These are phyloP conservation scores for Hyphantria cunea DNA, from an alignment of 1,140 invertebrate genomes.

Conservation along the genomic window DNA sequence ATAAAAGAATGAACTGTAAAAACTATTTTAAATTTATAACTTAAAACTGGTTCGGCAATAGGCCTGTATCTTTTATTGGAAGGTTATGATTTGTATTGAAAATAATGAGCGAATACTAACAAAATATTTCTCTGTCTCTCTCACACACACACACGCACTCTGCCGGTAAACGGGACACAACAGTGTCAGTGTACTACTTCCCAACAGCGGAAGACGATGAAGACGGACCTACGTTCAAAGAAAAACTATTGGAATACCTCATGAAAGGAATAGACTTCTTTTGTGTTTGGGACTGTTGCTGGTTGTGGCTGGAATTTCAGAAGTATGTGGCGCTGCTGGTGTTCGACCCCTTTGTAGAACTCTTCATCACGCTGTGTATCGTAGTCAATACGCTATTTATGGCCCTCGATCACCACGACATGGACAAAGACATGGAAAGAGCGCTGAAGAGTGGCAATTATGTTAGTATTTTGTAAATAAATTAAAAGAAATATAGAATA, in stretches of 20 bases:
- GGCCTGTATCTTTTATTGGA: constrained; percentile 41
- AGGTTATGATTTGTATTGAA: constrained; percentile 34
- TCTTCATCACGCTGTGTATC: constrained; percentile 99
- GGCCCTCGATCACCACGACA: constrained; percentile 97
- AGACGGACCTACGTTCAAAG: constrained; percentile 93
- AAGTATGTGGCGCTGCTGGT: constrained; percentile 95
- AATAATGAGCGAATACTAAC: constrained; percentile 82
- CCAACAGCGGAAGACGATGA: constrained; percentile 94
- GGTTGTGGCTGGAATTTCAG: constrained; percentile 94
- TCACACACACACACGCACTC: constrained; percentile 73
- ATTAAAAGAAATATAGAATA: too few species aligned
- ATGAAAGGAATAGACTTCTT: constrained; percentile 94
- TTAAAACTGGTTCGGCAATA: not conserved
- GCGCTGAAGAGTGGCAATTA: constrained; percentile 96
- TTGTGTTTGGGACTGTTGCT: constrained; percentile 98
- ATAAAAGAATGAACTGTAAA: constrained; percentile 20
- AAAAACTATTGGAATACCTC: constrained; percentile 88
- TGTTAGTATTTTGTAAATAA: constrained; percentile 85
- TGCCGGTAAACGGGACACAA: constrained; percentile 75
- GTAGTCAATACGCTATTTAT: constrained; percentile 99
- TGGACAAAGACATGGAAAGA: constrained; percentile 92
- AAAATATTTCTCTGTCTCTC: constrained; percentile 72
- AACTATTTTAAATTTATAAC: constrained; percentile 8
- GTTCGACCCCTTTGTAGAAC: constrained; percentile 98
- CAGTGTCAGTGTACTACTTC: constrained; percentile 97